Percentiles rank a stretch among this genome's conserved stretches.
These are phyloP conservation scores for Todiramphus saurophagus DNA, from an alignment of 2,113 vertebrate species.

Conservation along the genomic window DNA sequence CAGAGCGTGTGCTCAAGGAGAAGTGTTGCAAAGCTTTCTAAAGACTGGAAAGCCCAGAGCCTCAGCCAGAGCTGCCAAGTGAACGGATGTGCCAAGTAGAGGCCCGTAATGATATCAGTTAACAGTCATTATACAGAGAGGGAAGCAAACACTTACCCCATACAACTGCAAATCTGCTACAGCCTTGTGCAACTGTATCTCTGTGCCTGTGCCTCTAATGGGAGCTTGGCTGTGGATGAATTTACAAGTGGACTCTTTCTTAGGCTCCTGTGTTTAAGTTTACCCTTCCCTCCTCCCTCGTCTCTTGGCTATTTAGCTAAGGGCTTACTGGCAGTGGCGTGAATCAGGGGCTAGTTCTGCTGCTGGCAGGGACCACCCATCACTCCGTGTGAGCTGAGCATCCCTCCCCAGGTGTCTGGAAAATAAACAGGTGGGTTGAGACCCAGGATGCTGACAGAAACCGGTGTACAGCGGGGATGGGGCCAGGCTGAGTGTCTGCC, in stretches of 20 bases:
- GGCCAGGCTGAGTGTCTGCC: not conserved
- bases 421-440: not conserved
- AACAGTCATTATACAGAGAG: not conserved
- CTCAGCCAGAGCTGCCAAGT: slow-evolving; percentile 8
- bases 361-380: rapidly evolving
- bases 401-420: not conserved
- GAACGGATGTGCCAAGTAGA: slow-evolving; percentile 48
- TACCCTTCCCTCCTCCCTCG: not conserved
- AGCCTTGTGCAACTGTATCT: not conserved
- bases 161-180: slow-evolving; percentile 25
- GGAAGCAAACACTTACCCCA: slow-evolving; percentile 35
- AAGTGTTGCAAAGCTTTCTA: not conserved
- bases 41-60: not conserved
- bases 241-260: not conserved
- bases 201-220: not conserved
- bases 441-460: not conserved
- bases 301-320: not conserved
- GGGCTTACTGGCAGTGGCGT: not conserved
- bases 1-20: slow-evolving; percentile 20
- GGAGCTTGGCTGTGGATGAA: not conserved
- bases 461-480: rapidly evolving
- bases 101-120: slow-evolving; percentile 39
- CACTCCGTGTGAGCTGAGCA: not conserved
- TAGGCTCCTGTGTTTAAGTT: not conserved
- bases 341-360: not conserved